These are phyloP conservation scores for Xylota sylvarum DNA, from an alignment of 2,888 invertebrate species.

Conservation along the genomic window DNA sequence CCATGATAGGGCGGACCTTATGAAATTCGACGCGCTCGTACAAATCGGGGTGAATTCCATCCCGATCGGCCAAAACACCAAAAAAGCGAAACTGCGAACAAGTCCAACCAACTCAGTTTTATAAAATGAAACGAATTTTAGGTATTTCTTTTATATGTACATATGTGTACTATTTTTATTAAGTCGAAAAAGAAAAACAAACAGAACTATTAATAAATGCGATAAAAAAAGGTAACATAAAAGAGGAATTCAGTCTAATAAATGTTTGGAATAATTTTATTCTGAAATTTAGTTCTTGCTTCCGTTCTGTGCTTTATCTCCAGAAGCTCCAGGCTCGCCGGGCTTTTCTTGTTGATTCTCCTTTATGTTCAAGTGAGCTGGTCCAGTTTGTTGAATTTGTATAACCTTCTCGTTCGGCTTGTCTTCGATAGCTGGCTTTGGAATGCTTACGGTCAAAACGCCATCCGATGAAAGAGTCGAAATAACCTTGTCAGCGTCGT, in stretches of 20 bases:
- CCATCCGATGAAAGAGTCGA: slow-evolving; percentile 93
- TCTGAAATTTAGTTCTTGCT: slow-evolving; percentile 17
- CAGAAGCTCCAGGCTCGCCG: slow-evolving; percentile 5
- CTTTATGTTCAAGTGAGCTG: slow-evolving; percentile 79
- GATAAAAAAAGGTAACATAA: slow-evolving; percentile 14
- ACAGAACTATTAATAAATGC: background rate
- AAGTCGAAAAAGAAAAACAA: background rate
- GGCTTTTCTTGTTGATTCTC: slow-evolving; percentile 47
- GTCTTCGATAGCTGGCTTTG: slow-evolving; percentile 82
- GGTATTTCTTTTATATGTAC: background rate
- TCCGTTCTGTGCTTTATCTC: slow-evolving; percentile 14
- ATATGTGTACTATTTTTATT: slow-evolving; percentile 10
- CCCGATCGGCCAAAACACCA: no score
- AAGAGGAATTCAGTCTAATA: slow-evolving; percentile 29
- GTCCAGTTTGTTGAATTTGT: slow-evolving; percentile 87
- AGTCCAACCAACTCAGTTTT: no score
- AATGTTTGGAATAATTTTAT: background rate
- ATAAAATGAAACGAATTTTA: no score
- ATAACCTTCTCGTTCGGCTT: slow-evolving; percentile 85
- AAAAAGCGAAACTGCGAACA: no score
- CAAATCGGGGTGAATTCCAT: no score
- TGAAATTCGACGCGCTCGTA: no score
- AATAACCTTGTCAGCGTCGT: slow-evolving; percentile 89
- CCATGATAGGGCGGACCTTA: no score
- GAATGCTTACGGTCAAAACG: slow-evolving; percentile 90